Evolutionary conservation across 2,113 vertebrate genomes (phyloP), one percentile per base, ranked within the genome.

Genomic region (Anoura caudifer): DNA sequence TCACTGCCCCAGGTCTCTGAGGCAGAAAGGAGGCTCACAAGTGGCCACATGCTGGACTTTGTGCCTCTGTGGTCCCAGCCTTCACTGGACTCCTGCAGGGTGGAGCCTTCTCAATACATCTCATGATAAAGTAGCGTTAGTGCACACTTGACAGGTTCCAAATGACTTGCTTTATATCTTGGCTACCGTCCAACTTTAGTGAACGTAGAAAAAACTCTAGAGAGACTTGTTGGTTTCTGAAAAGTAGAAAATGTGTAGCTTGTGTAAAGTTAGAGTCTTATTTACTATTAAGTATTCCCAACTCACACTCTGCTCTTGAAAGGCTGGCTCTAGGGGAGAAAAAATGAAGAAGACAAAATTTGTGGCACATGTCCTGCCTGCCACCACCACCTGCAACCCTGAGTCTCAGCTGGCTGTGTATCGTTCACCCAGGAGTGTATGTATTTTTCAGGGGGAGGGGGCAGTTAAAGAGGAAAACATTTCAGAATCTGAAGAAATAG

Each of bases 121-220:
- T 95, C 36, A 0, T 67, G 87, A 95, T 90, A 87, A 91, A 96
- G 96, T 31, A 97, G 84, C 93, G 97, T 87, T 88, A 87, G 79
- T 10, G 38, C n/a, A 13, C 41, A 54, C 72, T 93, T 0, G 26
- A 95, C 96, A 90, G 97, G 96, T 97, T 98, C 97, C 97, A 97
- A 96, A 97, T 88, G 98, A 97, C 97, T 98, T 97, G 87, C 94
- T 95, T 97, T 92, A 28, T 77, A 45, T 84, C 75, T 93, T 97
- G 96, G 89, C 94, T 86, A 87, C 69, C 0, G 13, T 91, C 91
- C 91, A 97, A 87, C 87, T 94, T 91, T 91, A 96, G 82, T 47
- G 88, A 93, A 82, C 4, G 33, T 36, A 81, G 82, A 43, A 94
- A 95, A 63, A 86, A 94, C 65, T 83, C 82, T 72, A 89, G 54